Conservation (phyloP, 2,888 invertebrate genomes). For the Andrena bicolor region DNA sequence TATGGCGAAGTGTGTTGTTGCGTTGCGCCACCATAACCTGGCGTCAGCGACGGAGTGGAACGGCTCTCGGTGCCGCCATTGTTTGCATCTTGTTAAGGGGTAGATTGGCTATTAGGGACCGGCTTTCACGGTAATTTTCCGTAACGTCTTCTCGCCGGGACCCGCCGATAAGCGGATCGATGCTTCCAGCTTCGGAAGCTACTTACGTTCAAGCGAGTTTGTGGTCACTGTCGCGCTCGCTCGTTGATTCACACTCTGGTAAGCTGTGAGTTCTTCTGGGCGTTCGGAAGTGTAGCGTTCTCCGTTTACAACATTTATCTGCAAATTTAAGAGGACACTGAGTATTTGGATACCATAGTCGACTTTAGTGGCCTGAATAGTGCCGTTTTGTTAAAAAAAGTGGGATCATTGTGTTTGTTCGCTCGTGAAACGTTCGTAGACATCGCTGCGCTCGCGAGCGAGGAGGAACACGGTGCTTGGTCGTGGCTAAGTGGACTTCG, state of each 20-base stretch:
- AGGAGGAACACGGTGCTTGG: slow-evolving; percentile 55
- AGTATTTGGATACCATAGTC: no score
- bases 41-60: slow-evolving; percentile 75
- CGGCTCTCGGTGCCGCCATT: slow-evolving; percentile 72
- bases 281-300: no score
- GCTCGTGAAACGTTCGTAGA: slow-evolving; percentile 44
- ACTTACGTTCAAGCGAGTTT: slow-evolving; percentile 1
- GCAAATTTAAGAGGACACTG: no score
- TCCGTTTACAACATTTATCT: no score
- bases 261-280: no score
- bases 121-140: slow-evolving; percentile 48
- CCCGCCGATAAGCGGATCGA: slow-evolving; percentile 5
- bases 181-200: slow-evolving; percentile 1
- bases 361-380: no score
- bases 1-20: slow-evolving; percentile 79
- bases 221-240: not conserved
- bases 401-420: slow-evolving; percentile 46
- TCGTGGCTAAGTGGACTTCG: slow-evolving; percentile 79
- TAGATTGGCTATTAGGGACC: slow-evolving; percentile 57
- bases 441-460: slow-evolving; percentile 61
- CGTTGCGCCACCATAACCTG: slow-evolving; percentile 79
- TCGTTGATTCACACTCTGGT: no score
- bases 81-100: slow-evolving; percentile 61
- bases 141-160: slow-evolving; percentile 49
- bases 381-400: not conserved